A percentile compares a stretch with the other conserved stretches of the same genome.
phyloP scores from a whole-genome alignment of 2,797 vertebrate genomes.

The Loriculus beryllinus region DNA sequence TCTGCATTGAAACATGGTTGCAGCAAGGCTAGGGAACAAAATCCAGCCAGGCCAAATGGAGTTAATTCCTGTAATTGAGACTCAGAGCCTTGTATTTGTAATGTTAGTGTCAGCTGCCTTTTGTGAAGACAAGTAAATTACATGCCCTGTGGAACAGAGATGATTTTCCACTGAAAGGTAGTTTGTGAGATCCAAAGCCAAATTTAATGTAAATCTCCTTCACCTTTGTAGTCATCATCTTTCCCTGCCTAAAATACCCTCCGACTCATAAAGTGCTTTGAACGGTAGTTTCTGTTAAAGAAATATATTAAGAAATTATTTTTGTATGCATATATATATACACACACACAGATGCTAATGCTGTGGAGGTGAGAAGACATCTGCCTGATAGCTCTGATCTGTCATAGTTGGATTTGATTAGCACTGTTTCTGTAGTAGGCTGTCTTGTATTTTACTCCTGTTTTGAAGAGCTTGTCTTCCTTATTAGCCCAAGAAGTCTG shows the following conservation, averaged over 20 bases:
- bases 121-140: conserved; percentile 34
- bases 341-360: not conserved
- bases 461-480: conserved; percentile 11
- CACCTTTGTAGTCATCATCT: conserved; percentile 8
- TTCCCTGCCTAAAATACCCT: not conserved
- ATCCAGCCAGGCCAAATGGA: not conserved
- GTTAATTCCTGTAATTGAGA: conserved; percentile 27
- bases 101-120: conserved; percentile 7
- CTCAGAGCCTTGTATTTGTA: not conserved
- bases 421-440: not conserved
- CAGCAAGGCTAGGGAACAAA: not conserved
- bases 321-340: not conserved
- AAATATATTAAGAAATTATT: conserved; percentile 16
- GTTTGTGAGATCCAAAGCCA: not conserved
- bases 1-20: not conserved
- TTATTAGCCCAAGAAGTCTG: not conserved
- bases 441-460: not conserved
- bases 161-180: conserved; percentile 17
- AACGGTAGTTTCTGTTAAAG: not conserved
- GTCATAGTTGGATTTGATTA: not conserved
- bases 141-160: not conserved
- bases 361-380: conserved; percentile 31
- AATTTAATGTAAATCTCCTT: not conserved
- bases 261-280: not conserved
- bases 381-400: not conserved